phyloP scores from a whole-genome alignment of 2,888 invertebrate species.

The Candidula unifasciata region DNA sequence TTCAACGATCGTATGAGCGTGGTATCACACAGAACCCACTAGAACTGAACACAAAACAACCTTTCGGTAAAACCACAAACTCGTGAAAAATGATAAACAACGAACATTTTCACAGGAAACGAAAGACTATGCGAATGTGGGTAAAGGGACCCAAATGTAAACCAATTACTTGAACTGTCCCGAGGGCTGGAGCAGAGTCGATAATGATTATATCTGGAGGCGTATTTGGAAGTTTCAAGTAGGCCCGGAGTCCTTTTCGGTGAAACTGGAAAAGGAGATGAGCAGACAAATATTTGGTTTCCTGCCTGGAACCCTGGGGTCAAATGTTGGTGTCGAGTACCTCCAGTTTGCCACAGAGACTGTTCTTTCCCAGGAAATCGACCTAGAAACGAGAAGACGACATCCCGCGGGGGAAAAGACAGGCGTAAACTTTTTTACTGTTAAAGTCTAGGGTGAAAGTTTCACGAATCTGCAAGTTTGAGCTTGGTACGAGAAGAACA shows the following conservation, averaged over 20 bases:
- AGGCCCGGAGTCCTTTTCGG: not conserved
- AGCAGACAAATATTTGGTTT: conserved; percentile 5
- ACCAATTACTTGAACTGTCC: conserved; percentile 16
- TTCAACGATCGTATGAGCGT: too few relatives aligned
- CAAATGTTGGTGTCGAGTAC: not conserved
- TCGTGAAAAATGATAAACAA: too few relatives aligned
- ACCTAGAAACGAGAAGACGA: not conserved
- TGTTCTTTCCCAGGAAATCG: not conserved
- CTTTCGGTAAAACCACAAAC: too few relatives aligned
- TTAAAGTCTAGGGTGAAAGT: too few relatives aligned
- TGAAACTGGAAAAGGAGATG: not conserved
- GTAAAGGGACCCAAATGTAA: too few relatives aligned
- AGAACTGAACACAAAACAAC: too few relatives aligned
- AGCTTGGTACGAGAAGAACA: too few relatives aligned
- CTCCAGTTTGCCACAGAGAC: not conserved
- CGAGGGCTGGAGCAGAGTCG: not conserved
- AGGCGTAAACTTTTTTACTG: not conserved
- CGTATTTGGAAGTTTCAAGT: not conserved
- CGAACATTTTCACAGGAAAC: too few relatives aligned
- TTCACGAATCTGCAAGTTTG: too few relatives aligned
- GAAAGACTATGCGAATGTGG: too few relatives aligned
- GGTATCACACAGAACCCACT: too few relatives aligned
- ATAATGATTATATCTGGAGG: conserved; percentile 1
- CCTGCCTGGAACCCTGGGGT: not conserved
- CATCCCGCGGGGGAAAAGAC: not conserved